Base-by-base conservation (phyloP, 1,140 invertebrate species). In the Drepana arcuata region DNA sequence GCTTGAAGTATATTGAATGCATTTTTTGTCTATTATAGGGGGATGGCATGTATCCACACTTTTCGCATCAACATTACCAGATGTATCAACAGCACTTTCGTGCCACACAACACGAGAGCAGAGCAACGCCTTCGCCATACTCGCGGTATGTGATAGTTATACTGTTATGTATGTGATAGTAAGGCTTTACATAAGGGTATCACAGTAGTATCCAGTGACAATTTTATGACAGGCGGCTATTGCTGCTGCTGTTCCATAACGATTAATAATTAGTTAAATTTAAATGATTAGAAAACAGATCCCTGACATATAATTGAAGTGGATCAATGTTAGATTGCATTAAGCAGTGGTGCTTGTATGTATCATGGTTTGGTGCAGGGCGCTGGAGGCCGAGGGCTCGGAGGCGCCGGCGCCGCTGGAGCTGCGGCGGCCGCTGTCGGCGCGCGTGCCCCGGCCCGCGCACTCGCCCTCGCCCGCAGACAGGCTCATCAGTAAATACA, bases 1-100 rank as follows among this genome's bases (percentile, higher is more conserved):
- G n/a, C n/a, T n/a, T n/a, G n/a, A n/a, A n/a, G n/a, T n/a, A n/a
- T n/a, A n/a, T n/a, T n/a, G n/a, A n/a, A n/a, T n/a, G n/a, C n/a
- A n/a, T n/a, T n/a, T n/a, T n/a, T n/a, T n/a, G n/a, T n/a, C n/a
- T 33, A 36, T 51, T 52, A 31, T 77, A 93, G 91, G 88, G 89
- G 43, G 92, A 93, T 49, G 77, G 83, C 11, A 88, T 91, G 62
- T 89, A 90, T 56, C 85, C 86, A 2, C 87, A 89, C 49, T 86
- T 89, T 30, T 71, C 89, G 9, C 90, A 91, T 45, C 88, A 90
- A 53, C 89, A 91, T 52, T 93, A 93, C 54, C 90, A 93, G 53
- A 90, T 92, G 66, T 92, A 90, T 56, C 78, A 82, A 53, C 78
- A 82, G 56, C 78, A 82, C 53, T 81, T 93, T 27, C 86, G 91